A percentile compares a stretch with the other conserved stretches of the same genome.
phyloP scores from a whole-genome alignment of 2,113 vertebrate genomes.

The Apus apus region DNA sequence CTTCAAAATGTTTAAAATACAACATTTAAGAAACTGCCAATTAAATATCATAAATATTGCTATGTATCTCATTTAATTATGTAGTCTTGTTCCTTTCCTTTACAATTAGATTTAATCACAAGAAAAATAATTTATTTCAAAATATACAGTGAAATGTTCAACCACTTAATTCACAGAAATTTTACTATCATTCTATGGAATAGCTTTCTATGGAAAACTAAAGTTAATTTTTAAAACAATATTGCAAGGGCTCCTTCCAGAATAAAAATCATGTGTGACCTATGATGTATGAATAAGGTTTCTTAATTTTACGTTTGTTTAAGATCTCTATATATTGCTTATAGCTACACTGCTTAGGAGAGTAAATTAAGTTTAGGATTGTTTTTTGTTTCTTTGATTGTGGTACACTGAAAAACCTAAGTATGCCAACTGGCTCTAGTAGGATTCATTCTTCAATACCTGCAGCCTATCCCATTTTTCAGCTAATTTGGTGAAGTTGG shows the following conservation, averaged over 20 bases:
- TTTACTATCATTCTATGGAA: background rate
- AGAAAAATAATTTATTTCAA: background rate
- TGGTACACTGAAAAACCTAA: background rate
- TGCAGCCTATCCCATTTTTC: constrained; percentile 26
- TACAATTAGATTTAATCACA: background rate
- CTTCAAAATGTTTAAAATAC: background rate
- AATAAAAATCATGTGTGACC: background rate
- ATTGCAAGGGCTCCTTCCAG: background rate
- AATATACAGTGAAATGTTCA: background rate
- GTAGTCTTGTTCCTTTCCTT: background rate
- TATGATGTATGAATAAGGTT: background rate
- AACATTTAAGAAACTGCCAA: background rate
- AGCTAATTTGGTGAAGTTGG: constrained; percentile 51
- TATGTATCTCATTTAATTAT: background rate
- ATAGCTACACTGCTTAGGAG: background rate
- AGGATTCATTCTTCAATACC: constrained; percentile 1
- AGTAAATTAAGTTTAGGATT: background rate
- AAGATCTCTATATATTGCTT: background rate
- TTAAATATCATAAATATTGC: background rate
- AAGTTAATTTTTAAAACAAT: background rate
- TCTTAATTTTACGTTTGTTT: background rate
- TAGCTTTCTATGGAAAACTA: background rate
- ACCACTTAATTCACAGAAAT: background rate
- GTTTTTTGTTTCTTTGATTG: background rate
- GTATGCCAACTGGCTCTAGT: background rate